A percentile compares a stretch with the other conserved stretches of the same genome.
These are phyloP conservation scores for Bolborhynchus lineola DNA, from an alignment of 2,113 vertebrate genomes.

Conservation along the genomic window DNA sequence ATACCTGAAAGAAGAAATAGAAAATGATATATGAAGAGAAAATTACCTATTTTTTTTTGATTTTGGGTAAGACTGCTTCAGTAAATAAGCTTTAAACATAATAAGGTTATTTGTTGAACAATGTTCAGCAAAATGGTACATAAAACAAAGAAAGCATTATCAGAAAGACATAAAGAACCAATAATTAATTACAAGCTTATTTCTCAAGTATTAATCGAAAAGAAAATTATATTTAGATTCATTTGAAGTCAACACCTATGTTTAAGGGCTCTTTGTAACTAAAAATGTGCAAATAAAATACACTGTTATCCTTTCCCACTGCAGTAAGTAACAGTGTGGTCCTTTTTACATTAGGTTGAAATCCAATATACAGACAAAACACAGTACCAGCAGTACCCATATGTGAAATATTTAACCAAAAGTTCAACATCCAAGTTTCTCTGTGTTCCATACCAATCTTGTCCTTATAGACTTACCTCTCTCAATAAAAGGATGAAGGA, in stretches of 20 bases:
- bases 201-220: background rate
- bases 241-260: background rate
- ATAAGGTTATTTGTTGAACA: background rate
- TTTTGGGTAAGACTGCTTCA: background rate
- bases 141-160: background rate
- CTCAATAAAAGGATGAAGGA: slow-evolving; percentile 95
- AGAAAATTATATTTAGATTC: background rate
- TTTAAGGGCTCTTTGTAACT: background rate
- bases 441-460: background rate
- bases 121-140: background rate
- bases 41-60: background rate
- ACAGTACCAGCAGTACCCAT: background rate
- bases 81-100: background rate
- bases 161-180: background rate
- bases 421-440: background rate
- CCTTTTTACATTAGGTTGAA: background rate
- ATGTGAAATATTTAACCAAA: background rate
- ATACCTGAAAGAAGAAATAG: slow-evolving; percentile 78
- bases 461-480: slow-evolving; percentile 78
- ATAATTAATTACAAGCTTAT: background rate
- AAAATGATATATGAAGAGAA: background rate
- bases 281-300: background rate
- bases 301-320: background rate
- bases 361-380: background rate
- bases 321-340: background rate